phyloP scores from a whole-genome alignment of 2,113 vertebrate species.

The Chinchilla lanigera region DNA sequence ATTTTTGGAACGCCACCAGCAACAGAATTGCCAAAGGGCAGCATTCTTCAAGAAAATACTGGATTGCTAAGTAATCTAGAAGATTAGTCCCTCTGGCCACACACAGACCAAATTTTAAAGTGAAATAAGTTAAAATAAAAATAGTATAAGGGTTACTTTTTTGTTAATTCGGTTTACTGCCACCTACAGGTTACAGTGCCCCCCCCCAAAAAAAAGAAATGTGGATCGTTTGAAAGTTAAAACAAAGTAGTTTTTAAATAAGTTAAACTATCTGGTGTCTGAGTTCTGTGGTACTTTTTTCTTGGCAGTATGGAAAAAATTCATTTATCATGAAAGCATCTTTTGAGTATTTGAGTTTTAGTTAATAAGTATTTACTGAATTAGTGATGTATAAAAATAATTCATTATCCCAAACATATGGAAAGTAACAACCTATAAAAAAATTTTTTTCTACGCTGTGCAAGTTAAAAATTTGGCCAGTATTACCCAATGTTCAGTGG shows the following conservation, averaged over 20 bases:
- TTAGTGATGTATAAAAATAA: conserved; percentile 41
- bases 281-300: neutral
- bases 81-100: neutral
- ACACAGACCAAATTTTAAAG: conserved; percentile 52
- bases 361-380: conserved; percentile 6
- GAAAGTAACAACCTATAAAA: neutral
- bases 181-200: conserved; percentile 75
- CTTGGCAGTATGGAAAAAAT: neutral
- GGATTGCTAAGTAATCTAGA: conserved; percentile 45
- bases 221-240: conserved; percentile 48
- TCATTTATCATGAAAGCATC: neutral
- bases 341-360: neutral
- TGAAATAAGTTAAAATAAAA: conserved; percentile 46
- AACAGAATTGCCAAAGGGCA: conserved; percentile 49
- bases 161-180: conserved; percentile 65
- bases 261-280: neutral
- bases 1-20: conserved; percentile 43
- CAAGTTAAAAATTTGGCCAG: neutral
- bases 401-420: neutral
- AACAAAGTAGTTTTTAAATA: conserved; percentile 50
- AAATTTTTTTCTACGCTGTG: neutral
- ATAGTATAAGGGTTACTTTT: conserved; percentile 23
- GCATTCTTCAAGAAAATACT: conserved; percentile 47
- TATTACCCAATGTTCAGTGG: neutral
- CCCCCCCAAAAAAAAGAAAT: neutral